These are phyloP conservation scores for Podarcis raffonei DNA, from an alignment of 2,113 vertebrate species.

Conservation along the genomic window DNA sequence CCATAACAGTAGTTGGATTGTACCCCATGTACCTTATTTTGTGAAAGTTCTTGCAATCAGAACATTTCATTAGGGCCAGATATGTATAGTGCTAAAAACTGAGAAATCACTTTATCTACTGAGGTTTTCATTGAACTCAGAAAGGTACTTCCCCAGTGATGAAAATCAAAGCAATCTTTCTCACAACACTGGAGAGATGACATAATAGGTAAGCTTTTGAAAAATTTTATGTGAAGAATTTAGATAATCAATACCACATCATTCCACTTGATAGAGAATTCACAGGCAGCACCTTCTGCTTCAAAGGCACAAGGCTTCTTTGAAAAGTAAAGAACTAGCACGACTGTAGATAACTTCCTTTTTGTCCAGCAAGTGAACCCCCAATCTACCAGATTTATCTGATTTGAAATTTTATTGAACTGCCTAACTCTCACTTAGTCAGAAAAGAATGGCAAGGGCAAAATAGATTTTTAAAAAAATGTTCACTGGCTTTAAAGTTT, in stretches of 20 bases:
- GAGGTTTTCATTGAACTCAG: not conserved
- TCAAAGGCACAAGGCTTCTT: conserved; percentile 8
- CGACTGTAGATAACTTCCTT: not conserved
- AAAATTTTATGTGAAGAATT: conserved; percentile 18
- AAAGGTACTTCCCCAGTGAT: not conserved
- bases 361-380: not conserved
- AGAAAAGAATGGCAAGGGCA: not conserved
- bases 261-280: conserved; percentile 13
- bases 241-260: conserved; percentile 8
- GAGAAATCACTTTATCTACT: not conserved
- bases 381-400: not conserved
- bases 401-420: not conserved
- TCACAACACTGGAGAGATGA: not conserved
- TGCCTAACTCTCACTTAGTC: not conserved
- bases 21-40: not conserved
- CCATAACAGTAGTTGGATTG: not conserved
- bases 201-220: conserved; percentile 5
- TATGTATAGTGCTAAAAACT: not conserved
- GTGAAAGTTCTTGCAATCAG: not conserved
- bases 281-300: conserved; percentile 1
- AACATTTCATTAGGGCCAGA: not conserved
- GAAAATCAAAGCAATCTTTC: conserved; percentile 15
- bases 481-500: not conserved
- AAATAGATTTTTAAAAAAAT: not conserved
- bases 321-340: conserved; percentile 10